Conservation (phyloP, 2,888 invertebrate genomes). For the Patella pellucida region DNA sequence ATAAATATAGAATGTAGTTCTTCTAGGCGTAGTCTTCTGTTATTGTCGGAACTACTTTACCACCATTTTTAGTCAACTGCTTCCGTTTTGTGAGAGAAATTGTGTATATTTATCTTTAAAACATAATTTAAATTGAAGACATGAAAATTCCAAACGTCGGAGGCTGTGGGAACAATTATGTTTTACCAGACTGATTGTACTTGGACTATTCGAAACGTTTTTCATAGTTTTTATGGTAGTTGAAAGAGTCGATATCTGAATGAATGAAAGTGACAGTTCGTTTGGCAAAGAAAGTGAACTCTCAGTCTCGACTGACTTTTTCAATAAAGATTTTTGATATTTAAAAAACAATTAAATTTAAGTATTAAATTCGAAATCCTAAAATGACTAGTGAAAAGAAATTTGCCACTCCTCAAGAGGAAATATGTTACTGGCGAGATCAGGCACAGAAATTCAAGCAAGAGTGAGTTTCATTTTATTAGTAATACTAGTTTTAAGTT, state of each 20-base stretch:
- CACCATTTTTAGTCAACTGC: slow-evolving; percentile 18
- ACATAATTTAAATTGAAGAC: too few species aligned
- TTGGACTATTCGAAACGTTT: too few species aligned
- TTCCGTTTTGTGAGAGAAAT: slow-evolving; percentile 12
- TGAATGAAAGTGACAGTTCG: neutral
- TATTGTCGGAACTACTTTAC: slow-evolving; percentile 16
- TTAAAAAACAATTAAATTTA: slow-evolving; percentile 4
- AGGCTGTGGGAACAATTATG: too few species aligned
- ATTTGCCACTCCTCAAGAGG: slow-evolving; percentile 54
- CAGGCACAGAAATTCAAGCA: slow-evolving; percentile 54
- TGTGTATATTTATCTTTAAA: neutral
- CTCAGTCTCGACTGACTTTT: neutral
- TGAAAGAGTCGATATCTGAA: too few species aligned
- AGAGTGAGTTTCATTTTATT: slow-evolving; percentile 55
- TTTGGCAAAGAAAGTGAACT: neutral
- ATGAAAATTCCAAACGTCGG: too few species aligned
- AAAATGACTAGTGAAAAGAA: slow-evolving; percentile 47
- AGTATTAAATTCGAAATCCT: slow-evolving; percentile 2
- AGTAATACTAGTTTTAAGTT: too few species aligned
- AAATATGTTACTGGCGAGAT: slow-evolving; percentile 55
- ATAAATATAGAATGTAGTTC: neutral
- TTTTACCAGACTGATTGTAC: too few species aligned
- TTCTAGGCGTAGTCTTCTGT: neutral
- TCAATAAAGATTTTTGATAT: neutral
- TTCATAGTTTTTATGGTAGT: too few species aligned